Evolutionary conservation across 2,888 invertebrate species (phyloP).

Genomic region (Perdita meconis): DNA sequence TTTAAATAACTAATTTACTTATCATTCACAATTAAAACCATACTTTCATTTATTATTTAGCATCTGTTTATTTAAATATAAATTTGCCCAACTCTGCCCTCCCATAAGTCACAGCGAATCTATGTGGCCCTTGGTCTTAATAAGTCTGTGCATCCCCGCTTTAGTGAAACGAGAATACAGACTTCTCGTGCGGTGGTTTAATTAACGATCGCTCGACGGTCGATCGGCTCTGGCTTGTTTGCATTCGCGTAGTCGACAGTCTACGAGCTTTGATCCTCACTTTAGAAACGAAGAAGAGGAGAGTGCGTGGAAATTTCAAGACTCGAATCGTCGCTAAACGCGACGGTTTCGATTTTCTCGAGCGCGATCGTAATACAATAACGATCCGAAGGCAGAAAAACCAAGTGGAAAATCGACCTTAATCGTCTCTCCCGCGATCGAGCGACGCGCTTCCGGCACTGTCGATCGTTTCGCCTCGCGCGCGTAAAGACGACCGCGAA

Average conservation of each 20-base stretch:
- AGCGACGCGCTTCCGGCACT: conserved; percentile 56
- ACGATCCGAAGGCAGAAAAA: conserved; percentile 16
- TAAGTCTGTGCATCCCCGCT: conserved; percentile 45
- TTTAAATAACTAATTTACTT: no score
- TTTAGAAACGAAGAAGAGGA: not conserved
- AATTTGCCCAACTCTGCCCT: no score
- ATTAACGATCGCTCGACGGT: conserved; percentile 67
- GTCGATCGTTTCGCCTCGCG: conserved; percentile 56
- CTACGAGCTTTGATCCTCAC: conserved; percentile 17
- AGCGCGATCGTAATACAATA: not conserved
- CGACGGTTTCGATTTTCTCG: not conserved
- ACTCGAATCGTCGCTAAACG: no score
- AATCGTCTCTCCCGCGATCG: conserved; percentile 43
- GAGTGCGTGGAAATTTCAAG: no score
- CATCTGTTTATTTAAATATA: no score
- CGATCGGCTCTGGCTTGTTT: conserved; percentile 56
- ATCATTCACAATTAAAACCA: no score
- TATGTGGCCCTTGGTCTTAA: no score
- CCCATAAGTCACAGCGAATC: no score
- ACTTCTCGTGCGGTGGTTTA: conserved; percentile 59
- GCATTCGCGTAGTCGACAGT: conserved; percentile 30
- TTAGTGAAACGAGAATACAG: conserved; percentile 26
- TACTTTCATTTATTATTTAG: no score
- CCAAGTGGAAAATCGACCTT: conserved; percentile 41
- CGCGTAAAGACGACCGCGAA: not conserved